These are phyloP conservation scores for Stomatorhinus walkeri DNA, from an alignment of 2,797 vertebrate species.

Conservation along the genomic window DNA sequence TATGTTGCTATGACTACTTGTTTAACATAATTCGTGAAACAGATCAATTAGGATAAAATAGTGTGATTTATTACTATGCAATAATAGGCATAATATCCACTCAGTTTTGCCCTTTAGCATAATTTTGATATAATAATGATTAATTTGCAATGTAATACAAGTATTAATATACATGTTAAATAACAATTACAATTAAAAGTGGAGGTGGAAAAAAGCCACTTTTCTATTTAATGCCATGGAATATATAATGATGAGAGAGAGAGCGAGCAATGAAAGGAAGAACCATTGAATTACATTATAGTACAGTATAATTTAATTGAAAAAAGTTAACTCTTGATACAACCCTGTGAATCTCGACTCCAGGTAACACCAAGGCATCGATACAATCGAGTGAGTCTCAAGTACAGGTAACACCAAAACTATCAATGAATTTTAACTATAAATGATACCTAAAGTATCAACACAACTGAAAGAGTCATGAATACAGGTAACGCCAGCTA, in stretches of 20 bases:
- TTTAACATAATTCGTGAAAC: neutral
- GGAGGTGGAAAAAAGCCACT: neutral
- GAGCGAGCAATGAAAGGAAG: neutral
- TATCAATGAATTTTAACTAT: neutral
- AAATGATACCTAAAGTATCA: neutral
- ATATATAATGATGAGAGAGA: neutral
- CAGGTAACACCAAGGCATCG: neutral
- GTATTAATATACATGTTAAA: neutral
- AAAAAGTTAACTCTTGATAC: neutral
- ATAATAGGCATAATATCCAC: neutral
- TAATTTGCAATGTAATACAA: neutral
- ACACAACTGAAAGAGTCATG: neutral
- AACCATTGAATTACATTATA: neutral
- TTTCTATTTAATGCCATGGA: neutral
- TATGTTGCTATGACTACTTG: neutral
- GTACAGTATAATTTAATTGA: neutral
- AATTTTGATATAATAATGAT: slow-evolving; percentile 3
- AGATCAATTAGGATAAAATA: neutral
- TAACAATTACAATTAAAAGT: neutral
- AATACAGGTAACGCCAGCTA: neutral
- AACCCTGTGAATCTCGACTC: neutral
- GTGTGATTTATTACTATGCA: slow-evolving; percentile 2
- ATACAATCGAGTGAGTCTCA: neutral
- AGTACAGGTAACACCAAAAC: neutral
- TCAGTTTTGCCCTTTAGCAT: neutral